phyloP scores from a whole-genome alignment of 2,113 vertebrate genomes.

The Notothenia coriiceps region DNA sequence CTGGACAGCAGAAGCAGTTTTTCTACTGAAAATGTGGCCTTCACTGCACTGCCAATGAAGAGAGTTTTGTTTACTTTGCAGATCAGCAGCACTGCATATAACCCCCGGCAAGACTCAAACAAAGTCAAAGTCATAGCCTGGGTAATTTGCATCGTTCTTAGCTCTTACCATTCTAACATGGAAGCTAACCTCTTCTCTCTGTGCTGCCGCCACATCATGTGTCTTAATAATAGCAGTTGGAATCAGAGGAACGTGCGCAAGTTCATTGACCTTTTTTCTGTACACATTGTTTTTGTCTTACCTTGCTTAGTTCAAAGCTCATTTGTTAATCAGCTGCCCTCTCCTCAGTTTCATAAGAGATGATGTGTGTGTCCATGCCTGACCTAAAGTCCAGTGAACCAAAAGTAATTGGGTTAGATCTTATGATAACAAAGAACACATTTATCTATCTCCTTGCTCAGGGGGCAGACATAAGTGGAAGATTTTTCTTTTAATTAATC shows the following conservation, averaged over 20 bases:
- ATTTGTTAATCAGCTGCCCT: slow-evolving; percentile 5
- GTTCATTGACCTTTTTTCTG: not conserved
- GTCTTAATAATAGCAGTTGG: slow-evolving; percentile 5
- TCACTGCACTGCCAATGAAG: not conserved
- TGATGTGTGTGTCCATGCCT: not conserved
- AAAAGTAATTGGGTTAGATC: not conserved
- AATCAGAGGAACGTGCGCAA: not conserved
- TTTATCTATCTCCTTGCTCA: not conserved
- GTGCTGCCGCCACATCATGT: not conserved
- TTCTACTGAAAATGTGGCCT: slow-evolving; percentile 5
- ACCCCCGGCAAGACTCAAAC: slow-evolving; percentile 29
- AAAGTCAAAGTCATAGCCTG: slow-evolving; percentile 26
- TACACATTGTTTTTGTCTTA: not conserved
- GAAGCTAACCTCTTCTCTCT: slow-evolving; percentile 6
- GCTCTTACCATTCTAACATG: not conserved
- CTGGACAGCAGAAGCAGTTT: not conserved
- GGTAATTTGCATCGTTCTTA: too few relatives aligned
- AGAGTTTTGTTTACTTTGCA: slow-evolving; percentile 26
- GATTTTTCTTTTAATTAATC: slow-evolving; percentile 14
- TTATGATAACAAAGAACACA: not conserved
- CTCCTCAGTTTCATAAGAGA: slow-evolving; percentile 10
- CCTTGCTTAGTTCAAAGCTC: slow-evolving; percentile 19
- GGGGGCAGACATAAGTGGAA: not conserved
- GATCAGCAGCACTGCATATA: slow-evolving; percentile 16
- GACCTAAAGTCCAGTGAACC: slow-evolving; percentile 9